Evolutionary conservation across 2,888 invertebrate species (phyloP), one percentile per base, ranked within the genome.

Genomic region (Adela reaumurella): DNA sequence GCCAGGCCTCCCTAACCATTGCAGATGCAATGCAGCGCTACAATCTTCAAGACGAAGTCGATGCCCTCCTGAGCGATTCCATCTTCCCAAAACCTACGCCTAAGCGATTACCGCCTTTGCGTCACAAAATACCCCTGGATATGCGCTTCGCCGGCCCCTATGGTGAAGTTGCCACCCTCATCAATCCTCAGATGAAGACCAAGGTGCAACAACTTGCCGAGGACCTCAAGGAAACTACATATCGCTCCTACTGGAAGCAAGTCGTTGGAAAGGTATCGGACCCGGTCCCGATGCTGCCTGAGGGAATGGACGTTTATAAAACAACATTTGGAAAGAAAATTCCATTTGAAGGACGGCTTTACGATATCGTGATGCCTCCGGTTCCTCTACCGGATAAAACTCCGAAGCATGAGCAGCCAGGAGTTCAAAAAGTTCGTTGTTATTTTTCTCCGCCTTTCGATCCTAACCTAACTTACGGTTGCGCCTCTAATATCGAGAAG

Each of bases 351-450:
- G 69, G 63, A 17, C 55, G 63, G 3, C 55, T 74, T 2, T 77
- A 76, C 53, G 74, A 78, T 51, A 56, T 74, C 42, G 62, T 68
- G 6, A 69, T 73, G 69, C 76, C 76, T 1, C 72, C 67, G 57
- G 56, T 56, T 1, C 67, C 73, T 5, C 50, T 57, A 18, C 61
- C 64, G 16, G 71, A 70, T 52, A 67, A 65, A 49, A 70, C 68
- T 3, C 68, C 65, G 1, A 49, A 19, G 14, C 56, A 57, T 1
- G 67, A 68, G 51, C 48, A 55, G 29, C 53, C 64, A 10, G 68
- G 68, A 2, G 59, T 59, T 5, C 74, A 73, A 58, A 46, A 53
- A 17, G 51, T 60, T 3, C 64, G 70, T 8, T 64, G 65, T 29
- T 77, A 71, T 54, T 74, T 74, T 53, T 43, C 54, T 35, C 79